These are phyloP conservation scores for Fundulus diaphanus DNA, from an alignment of 2,797 vertebrate genomes.

Conservation along the genomic window DNA sequence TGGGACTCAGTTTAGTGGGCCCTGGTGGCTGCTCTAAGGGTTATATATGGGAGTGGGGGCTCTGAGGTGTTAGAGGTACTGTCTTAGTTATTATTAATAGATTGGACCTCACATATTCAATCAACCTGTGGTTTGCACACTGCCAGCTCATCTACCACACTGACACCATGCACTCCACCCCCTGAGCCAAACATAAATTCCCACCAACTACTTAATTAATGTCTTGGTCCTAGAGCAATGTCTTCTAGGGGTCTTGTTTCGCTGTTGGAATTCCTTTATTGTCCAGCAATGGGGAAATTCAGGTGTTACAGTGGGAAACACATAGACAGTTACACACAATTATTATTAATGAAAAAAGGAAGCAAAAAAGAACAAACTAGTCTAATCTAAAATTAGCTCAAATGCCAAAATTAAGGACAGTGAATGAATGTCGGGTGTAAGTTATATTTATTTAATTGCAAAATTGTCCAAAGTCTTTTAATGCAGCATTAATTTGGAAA, in stretches of 20 bases:
- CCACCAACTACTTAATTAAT: background rate
- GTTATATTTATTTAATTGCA: too few relatives aligned
- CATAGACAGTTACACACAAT: too few relatives aligned
- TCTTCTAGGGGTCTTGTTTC: background rate
- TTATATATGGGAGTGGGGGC: background rate
- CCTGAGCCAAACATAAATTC: slow-evolving; percentile 16
- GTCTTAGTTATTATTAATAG: slow-evolving; percentile 76
- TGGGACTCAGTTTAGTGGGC: background rate
- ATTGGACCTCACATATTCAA: slow-evolving; percentile 73
- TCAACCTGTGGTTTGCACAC: slow-evolving; percentile 61
- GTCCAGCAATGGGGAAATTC: too few relatives aligned
- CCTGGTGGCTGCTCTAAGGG: background rate
- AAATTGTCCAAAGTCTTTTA: too few relatives aligned
- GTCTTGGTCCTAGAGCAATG: background rate
- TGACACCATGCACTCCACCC: slow-evolving; percentile 60
- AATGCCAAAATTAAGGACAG: too few relatives aligned
- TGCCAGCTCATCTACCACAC: slow-evolving; percentile 65
- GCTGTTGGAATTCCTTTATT: too few relatives aligned
- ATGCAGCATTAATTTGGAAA: too few relatives aligned
- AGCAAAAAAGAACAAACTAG: too few relatives aligned
- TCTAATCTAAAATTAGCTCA: too few relatives aligned
- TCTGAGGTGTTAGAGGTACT: slow-evolving; percentile 11
- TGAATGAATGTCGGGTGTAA: too few relatives aligned
- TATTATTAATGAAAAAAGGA: too few relatives aligned
- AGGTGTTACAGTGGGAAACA: too few relatives aligned